phyloP scores from a whole-genome alignment of 2,888 invertebrate species.

The Strigamia crassipes region DNA sequence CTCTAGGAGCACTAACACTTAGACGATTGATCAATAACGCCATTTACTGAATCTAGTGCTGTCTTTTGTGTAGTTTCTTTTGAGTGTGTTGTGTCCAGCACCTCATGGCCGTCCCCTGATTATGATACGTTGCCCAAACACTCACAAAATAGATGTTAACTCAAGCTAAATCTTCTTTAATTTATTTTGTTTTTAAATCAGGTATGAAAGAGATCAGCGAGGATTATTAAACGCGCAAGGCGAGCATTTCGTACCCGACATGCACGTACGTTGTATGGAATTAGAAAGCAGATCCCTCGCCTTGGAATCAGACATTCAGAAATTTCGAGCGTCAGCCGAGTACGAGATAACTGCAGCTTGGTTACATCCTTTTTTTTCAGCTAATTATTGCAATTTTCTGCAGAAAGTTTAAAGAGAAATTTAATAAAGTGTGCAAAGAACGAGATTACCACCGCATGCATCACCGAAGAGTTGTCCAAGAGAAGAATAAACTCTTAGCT shows the following conservation, averaged over 20 bases:
- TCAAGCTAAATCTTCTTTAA: too few relatives aligned
- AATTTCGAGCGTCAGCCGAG: constrained; percentile 13
- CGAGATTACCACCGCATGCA: constrained; percentile 46
- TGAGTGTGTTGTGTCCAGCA: too few relatives aligned
- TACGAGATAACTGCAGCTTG: too few relatives aligned
- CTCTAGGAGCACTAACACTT: too few relatives aligned
- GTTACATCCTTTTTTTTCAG: too few relatives aligned
- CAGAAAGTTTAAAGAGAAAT: constrained; percentile 44
- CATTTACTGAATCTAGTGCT: too few relatives aligned
- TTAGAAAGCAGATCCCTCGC: neutral
- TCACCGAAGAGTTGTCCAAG: constrained; percentile 43
- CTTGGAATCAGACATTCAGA: constrained; percentile 32
- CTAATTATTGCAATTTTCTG: too few relatives aligned
- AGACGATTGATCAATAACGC: too few relatives aligned
- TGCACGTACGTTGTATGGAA: constrained; percentile 11
- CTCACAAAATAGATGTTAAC: too few relatives aligned
- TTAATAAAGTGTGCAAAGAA: constrained; percentile 39
- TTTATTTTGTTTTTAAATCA: neutral
- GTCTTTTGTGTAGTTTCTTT: too few relatives aligned
- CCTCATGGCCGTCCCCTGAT: too few relatives aligned
- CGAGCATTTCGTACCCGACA: neutral
- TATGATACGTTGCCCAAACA: too few relatives aligned
- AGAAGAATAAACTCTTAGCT: constrained; percentile 37
- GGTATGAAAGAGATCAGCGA: constrained; percentile 25
- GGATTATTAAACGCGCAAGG: neutral